phyloP scores from a whole-genome alignment of 2,888 invertebrate species.

The Pollenia griseotomentosa region DNA sequence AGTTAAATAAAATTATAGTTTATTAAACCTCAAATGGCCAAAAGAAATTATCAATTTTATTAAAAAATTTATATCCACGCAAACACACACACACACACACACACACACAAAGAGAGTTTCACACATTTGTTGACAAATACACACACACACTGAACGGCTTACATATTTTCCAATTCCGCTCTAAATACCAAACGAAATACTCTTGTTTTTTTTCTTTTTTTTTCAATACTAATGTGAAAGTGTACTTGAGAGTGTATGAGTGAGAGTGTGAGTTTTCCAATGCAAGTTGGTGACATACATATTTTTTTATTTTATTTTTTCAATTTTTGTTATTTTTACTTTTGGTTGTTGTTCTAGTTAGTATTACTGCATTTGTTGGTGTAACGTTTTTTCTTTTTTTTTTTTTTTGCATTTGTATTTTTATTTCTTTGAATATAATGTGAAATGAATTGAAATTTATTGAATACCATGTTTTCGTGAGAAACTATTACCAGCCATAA shows the following conservation, averaged over 20 bases:
- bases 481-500: conserved; percentile 55
- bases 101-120: not conserved
- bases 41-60: conserved; percentile 29
- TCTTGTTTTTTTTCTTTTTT: conserved; percentile 10
- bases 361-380: conserved; percentile 3
- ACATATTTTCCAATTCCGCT: conserved; percentile 63
- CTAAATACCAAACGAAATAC: conserved; percentile 54
- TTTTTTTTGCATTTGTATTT: conserved; percentile 1
- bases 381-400: not conserved
- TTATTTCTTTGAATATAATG: conserved; percentile 31
- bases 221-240: not conserved
- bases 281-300: conserved; percentile 51
- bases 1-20: conserved; percentile 16
- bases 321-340: conserved; percentile 3
- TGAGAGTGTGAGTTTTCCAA: conserved; percentile 21
- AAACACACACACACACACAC: not conserved
- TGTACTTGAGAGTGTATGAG: not conserved
- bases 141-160: no score
- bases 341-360: conserved; percentile 36
- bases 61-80: not conserved
- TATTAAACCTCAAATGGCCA: conserved; percentile 24
- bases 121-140: not conserved
- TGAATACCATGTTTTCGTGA: conserved; percentile 45
- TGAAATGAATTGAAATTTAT: conserved; percentile 65
- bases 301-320: conserved; percentile 1